A percentile compares a stretch with the other conserved stretches of the same genome.
Evolutionary conservation across 2,888 invertebrate genomes (phyloP).

Genomic region (Drosophila lutescens): DNA sequence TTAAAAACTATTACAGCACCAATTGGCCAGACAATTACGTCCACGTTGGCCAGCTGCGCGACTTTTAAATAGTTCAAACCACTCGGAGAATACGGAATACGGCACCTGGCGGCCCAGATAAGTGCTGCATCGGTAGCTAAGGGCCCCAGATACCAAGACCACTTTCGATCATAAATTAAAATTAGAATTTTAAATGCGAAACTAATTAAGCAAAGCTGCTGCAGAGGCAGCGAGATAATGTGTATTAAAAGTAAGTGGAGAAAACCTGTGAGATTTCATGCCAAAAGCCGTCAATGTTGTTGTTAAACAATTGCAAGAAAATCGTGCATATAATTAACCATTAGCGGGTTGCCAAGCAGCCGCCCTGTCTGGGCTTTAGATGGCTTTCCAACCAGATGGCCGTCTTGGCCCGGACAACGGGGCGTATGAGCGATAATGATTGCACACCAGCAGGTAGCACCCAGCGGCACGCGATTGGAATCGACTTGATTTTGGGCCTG

Average conservation of each 20-base stretch:
- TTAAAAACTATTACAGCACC: slow-evolving; percentile 72
- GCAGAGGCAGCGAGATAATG: slow-evolving; percentile 11
- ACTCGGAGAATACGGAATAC: slow-evolving; percentile 33
- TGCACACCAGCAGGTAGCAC: slow-evolving; percentile 17
- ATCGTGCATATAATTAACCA: slow-evolving; percentile 61
- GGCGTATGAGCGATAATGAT: slow-evolving; percentile 58
- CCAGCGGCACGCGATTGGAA: slow-evolving; percentile 43
- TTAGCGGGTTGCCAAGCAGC: slow-evolving; percentile 52
- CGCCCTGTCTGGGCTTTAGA: slow-evolving; percentile 11
- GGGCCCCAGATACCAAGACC: slow-evolving; percentile 59
- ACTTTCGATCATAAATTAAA: slow-evolving; percentile 78
- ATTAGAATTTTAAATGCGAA: slow-evolving; percentile 76
- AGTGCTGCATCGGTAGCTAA: slow-evolving; percentile 57
- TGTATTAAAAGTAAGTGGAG: slow-evolving; percentile 41
- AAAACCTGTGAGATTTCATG: slow-evolving; percentile 79
- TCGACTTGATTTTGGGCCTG: slow-evolving; percentile 9
- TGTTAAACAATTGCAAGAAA: slow-evolving; percentile 70
- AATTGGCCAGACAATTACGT: slow-evolving; percentile 60
- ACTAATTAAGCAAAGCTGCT: slow-evolving; percentile 61
- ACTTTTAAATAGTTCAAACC: slow-evolving; percentile 64
- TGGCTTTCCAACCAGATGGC: slow-evolving; percentile 40
- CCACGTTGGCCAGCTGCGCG: slow-evolving; percentile 44
- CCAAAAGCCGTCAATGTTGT: slow-evolving; percentile 52
- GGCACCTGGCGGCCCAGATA: slow-evolving; percentile 73
- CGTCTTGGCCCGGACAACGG: slow-evolving; percentile 6